phyloP scores from a whole-genome alignment of 2,113 vertebrate genomes.

The Notothenia coriiceps region DNA sequence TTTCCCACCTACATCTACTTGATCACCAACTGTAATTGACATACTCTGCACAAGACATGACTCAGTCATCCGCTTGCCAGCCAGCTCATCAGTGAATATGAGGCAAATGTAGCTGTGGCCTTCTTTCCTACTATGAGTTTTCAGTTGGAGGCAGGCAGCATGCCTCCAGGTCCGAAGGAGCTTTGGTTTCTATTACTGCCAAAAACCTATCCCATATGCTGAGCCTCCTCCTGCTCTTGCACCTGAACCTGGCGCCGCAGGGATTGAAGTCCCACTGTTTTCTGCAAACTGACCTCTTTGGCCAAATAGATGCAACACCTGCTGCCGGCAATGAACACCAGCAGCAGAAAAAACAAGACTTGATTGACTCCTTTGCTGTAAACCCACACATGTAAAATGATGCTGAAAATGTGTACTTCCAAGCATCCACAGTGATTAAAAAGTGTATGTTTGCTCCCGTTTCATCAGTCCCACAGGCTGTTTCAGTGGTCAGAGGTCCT shows the following conservation, averaged over 20 bases:
- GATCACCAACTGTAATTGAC: slow-evolving; percentile 24
- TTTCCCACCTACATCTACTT: slow-evolving; percentile 27
- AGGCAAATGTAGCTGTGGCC: slow-evolving; percentile 25
- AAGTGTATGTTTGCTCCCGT: not conserved
- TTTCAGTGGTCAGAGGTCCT: slow-evolving; percentile 37
- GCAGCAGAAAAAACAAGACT: not conserved
- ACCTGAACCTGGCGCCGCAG: slow-evolving; percentile 42
- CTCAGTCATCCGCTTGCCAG: not conserved
- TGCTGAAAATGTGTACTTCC: not conserved
- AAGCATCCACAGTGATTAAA: slow-evolving; percentile 7
- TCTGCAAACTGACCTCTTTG: slow-evolving; percentile 40
- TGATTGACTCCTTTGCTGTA: not conserved
- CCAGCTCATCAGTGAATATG: slow-evolving; percentile 19
- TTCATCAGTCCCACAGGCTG: slow-evolving; percentile 9
- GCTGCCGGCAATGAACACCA: slow-evolving; percentile 27
- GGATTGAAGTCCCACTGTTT: slow-evolving; percentile 33
- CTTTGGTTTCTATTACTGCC: slow-evolving; percentile 33
- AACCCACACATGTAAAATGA: not conserved
- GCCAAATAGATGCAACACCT: slow-evolving; percentile 42
- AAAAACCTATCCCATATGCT: slow-evolving; percentile 31
- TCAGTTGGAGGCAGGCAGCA: slow-evolving; percentile 21
- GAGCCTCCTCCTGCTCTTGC: slow-evolving; percentile 35
- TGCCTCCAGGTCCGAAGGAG: slow-evolving; percentile 41
- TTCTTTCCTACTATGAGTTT: slow-evolving; percentile 4
- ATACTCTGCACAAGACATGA: slow-evolving; percentile 1